Base-by-base conservation (phyloP, 1,140 invertebrate species). In the Calephelis nemesis region DNA sequence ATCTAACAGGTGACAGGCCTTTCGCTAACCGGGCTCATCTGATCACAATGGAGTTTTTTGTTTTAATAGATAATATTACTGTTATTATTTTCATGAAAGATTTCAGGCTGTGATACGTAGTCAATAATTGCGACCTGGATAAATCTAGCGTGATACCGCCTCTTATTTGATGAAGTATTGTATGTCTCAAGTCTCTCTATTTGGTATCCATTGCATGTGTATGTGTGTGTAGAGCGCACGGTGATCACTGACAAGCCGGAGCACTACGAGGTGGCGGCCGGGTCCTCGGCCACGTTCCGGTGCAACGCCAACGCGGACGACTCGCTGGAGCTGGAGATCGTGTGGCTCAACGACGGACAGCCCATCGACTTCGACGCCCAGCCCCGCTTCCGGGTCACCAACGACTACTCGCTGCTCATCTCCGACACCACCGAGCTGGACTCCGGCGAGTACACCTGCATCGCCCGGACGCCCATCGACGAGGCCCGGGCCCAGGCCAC, bases 401-500 rank as follows among this genome's bases (percentile, higher is more conserved):
- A 96, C 74, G 98, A 99, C 92, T 97, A 97, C 84, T 99, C 98
- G 0, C 91, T 99, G 63, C 97, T 96, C 8, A 98, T 99, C 65
- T 96, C 96, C 7, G 98, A 98, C 90, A 98, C 98, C 11, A 96
- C 95, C 39, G 98, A 98, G 90, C 89, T 98, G 64, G 98, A 99
- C 92, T 98, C 98, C 9, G 98, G 98, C 11, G 95, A 94, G 60
- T 99, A 99, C 81, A 99, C 98, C 0, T 99, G 99, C 91, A 94
- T 98, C n/a, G 98, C 98, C 1, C 94, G 93, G 52, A 99, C 98
- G 3, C 94, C 96, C 6, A 92, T 99, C 15, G 99, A 99, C 85
- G 94, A 96, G 75, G 95, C 96, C 1, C 93, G 93, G 7, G 96
- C 97, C 0, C 93, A 95, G 73, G 98, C 98, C 7, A 97, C 96